Evolutionary conservation across 2,797 vertebrate genomes (phyloP).

Genomic region (Pogoniulus pusillus): DNA sequence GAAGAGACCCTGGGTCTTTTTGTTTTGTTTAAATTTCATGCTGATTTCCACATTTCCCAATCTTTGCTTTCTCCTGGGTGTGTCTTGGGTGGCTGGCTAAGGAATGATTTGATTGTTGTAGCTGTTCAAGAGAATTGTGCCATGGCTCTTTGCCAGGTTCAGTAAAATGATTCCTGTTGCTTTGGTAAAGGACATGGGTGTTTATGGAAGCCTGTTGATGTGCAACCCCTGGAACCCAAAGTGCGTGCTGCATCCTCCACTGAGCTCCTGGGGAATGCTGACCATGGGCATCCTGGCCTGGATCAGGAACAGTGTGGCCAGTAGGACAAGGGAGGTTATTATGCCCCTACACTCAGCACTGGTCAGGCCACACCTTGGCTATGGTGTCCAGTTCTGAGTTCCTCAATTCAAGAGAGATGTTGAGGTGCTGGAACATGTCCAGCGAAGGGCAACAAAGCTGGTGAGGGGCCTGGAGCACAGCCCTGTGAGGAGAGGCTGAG

Average conservation of each 20-base stretch:
- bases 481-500: no score
- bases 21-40: not conserved
- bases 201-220: not conserved
- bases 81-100: not conserved
- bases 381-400: no score
- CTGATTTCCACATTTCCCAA: not conserved
- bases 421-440: no score
- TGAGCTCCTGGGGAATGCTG: not conserved
- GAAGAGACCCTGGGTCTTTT: fast-evolving
- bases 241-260: not conserved
- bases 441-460: no score
- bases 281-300: no score
- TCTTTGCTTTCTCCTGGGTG: not conserved
- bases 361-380: no score
- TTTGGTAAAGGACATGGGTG: not conserved
- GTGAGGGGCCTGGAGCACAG: no score
- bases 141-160: not conserved
- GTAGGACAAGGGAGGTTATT: no score
- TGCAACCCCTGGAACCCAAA: not conserved
- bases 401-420: no score
- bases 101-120: not conserved
- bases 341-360: no score
- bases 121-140: not conserved
- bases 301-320: no score
- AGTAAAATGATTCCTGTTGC: not conserved